A percentile compares a stretch with the other conserved stretches of the same genome.
Conservation (phyloP, 2,888 invertebrate genomes). For the Tetranychus piercei region DNA sequence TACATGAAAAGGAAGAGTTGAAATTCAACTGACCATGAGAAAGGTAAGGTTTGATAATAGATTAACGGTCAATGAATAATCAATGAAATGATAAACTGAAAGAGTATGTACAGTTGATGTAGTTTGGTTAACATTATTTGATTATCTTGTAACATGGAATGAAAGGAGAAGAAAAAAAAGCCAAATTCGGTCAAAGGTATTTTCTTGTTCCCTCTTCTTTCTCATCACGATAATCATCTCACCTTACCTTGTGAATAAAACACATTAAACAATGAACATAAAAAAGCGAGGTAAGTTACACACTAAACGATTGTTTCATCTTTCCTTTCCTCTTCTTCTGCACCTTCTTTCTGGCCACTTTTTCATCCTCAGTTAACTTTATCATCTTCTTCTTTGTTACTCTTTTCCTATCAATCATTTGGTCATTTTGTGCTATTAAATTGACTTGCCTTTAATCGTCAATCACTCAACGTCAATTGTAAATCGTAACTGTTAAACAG, state of each 20-base stretch:
- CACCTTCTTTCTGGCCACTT: too few species aligned
- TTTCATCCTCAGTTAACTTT: not conserved
- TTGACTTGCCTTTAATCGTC: not conserved
- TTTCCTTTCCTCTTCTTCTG: too few species aligned
- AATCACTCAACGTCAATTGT: not conserved
- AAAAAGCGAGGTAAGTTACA: too few species aligned
- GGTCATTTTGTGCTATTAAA: not conserved
- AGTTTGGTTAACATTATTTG: too few species aligned
- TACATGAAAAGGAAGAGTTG: not conserved
- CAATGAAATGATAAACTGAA: not conserved
- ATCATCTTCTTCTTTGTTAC: not conserved
- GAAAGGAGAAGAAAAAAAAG: not conserved
- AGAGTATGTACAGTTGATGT: too few species aligned
- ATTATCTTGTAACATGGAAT: too few species aligned
- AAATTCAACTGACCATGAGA: not conserved
- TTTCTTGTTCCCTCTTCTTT: not conserved
- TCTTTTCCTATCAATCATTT: not conserved
- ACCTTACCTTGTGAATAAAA: not conserved
- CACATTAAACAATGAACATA: not conserved
- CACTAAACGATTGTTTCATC: too few species aligned
- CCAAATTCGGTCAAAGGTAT: not conserved
- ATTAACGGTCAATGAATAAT: not conserved
- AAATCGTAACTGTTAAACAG: not conserved
- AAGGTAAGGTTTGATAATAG: not conserved
- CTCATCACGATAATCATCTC: not conserved